Evolutionary conservation across 1,140 invertebrate genomes (phyloP), one percentile per base, ranked within the genome.

Genomic region (Drosophila mauritiana): DNA sequence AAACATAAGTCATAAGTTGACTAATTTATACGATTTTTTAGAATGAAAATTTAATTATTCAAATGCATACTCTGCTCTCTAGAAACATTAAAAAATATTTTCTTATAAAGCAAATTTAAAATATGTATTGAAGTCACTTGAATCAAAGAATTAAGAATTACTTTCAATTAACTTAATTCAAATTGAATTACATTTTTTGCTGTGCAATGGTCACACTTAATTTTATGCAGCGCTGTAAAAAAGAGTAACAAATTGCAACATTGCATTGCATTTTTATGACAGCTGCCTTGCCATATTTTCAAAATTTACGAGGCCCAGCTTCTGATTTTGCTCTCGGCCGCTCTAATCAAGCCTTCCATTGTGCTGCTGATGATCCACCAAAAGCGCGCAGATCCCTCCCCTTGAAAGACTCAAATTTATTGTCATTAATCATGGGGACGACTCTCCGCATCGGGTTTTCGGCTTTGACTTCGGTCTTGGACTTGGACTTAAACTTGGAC

Each of bases 351-450:
- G 83, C 78, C 65, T 75, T 69, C 58, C 56, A 64, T 83, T 80
- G 80, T 83, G 55, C 27, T 42, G 42, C 70, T 52, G 34, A 25
- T 74, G 40, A 68, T 73, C 58, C 69, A 65, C 64, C 61, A 65
- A 58, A 48, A 48, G 40, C 52, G 45, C 13, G 40, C 20, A 39
- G 27, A 59, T 43, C 53, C 42, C 63, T 49, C 27, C 58, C 37
- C 56, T 48, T 27, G 43, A 37, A 48, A 78, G 65, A 78, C 77
- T 85, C 80, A 84, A 89, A 89, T 89, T 89, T 89, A 89, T 89
- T 89, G 85, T 89, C 84, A 89, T 89, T 89, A 89, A 89, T 89
- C 84, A 89, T 89, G 80, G 84, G 62, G 11, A 55, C 70, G 11
- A 31, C 31, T 36, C 36, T 22, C 13, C 22, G 11, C 54, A 48